Conservation (phyloP, 2,888 invertebrate species). For the Aproaerema taeniolella region DNA sequence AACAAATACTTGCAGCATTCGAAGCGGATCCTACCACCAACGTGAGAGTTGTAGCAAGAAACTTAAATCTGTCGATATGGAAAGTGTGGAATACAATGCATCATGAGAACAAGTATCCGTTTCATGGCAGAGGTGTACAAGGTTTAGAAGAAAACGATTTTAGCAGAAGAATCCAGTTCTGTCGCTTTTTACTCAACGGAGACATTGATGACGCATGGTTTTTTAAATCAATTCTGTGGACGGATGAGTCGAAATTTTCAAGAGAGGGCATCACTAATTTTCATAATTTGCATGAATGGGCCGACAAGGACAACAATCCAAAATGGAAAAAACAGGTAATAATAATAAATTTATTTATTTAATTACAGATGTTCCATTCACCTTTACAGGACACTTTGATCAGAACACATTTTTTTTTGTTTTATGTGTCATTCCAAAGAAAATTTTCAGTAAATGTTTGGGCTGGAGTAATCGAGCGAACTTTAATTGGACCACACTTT, state of each 20-base stretch:
- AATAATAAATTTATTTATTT: too few relatives aligned
- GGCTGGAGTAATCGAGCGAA: too few relatives aligned
- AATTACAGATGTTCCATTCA: too few relatives aligned
- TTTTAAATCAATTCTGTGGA: conserved; percentile 13
- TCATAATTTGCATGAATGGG: too few relatives aligned
- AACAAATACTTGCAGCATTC: too few relatives aligned
- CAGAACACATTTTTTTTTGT: too few relatives aligned
- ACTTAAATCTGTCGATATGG: too few relatives aligned
- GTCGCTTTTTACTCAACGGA: conserved; percentile 2
- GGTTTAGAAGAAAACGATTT: conserved; percentile 8
- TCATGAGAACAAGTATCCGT: conserved; percentile 10
- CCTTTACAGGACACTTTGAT: neutral
- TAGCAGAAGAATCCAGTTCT: too few relatives aligned
- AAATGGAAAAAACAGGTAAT: conserved; percentile 17
- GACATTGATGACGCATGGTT: conserved; percentile 12
- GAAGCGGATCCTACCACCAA: too few relatives aligned
- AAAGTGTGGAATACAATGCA: conserved; percentile 13
- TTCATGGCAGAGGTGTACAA: too few relatives aligned
- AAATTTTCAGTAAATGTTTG: conserved; percentile 12
- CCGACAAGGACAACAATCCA: conserved; percentile 16
- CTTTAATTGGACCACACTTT: conserved; percentile 10
- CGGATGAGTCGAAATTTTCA: conserved; percentile 14
- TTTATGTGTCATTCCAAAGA: conserved; percentile 9
- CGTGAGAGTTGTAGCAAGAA: too few relatives aligned
- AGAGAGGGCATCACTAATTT: too few relatives aligned